phyloP scores from a whole-genome alignment of 2,113 vertebrate species.

The Muntiacus reevesi region DNA sequence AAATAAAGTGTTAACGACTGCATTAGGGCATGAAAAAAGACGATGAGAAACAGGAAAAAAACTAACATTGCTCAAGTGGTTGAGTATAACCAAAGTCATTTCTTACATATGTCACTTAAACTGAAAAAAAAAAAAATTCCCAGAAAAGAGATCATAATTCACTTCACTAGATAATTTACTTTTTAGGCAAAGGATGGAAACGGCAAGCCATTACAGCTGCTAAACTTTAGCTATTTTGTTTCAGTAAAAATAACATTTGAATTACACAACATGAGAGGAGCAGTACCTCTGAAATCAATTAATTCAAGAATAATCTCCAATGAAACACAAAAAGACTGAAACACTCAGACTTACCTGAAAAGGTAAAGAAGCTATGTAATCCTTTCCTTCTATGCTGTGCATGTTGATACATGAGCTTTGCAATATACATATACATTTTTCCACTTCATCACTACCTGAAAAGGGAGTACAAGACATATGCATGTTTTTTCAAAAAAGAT shows the following conservation, averaged over 20 bases:
- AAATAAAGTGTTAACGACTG: not conserved
- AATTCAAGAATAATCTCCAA: conserved; percentile 4
- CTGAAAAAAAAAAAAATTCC: not conserved
- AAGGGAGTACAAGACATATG: not conserved
- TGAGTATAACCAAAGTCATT: conserved; percentile 27
- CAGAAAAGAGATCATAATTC: not conserved
- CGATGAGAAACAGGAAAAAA: not conserved
- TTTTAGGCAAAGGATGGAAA: not conserved
- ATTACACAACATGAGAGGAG: not conserved
- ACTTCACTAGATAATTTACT: conserved; percentile 3
- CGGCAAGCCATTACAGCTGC: not conserved
- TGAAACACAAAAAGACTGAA: not conserved
- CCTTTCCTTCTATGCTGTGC: conserved; percentile 94
- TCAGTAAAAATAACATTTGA: not conserved
- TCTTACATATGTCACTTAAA: not conserved
- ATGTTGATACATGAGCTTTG: conserved; percentile 95
- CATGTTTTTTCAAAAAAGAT: not conserved
- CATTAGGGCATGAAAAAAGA: not conserved
- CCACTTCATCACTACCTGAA: conserved; percentile 76
- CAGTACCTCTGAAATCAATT: not conserved
- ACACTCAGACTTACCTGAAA: conserved; percentile 87
- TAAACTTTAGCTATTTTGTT: not conserved
- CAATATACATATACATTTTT: conserved; percentile 93
- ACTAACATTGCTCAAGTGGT: not conserved
- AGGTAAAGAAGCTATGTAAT: conserved; percentile 95